These are phyloP conservation scores for Hystrix brachyura DNA, from an alignment of 2,113 vertebrate genomes.

Conservation along the genomic window DNA sequence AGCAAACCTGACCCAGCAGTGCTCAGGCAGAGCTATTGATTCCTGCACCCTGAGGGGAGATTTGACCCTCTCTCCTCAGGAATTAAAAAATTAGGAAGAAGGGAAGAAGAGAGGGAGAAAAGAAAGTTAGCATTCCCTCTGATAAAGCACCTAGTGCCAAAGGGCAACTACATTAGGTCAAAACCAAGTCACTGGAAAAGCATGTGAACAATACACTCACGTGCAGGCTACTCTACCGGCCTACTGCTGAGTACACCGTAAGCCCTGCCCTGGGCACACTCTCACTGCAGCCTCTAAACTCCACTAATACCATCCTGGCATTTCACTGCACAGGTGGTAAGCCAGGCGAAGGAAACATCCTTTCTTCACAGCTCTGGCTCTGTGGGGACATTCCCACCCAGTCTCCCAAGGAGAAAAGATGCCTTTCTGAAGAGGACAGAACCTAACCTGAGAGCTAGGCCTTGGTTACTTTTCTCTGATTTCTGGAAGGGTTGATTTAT, in stretches of 20 bases:
- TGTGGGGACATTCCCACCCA: background rate
- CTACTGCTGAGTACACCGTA: background rate
- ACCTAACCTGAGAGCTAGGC: background rate
- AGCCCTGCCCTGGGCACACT: background rate
- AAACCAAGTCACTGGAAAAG: background rate
- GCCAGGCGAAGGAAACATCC: background rate
- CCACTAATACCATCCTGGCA: background rate
- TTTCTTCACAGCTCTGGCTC: background rate
- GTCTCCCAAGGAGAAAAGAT: background rate
- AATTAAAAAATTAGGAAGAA: background rate
- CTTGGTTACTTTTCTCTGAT: background rate
- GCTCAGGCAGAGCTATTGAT: background rate
- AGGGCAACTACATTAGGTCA: background rate
- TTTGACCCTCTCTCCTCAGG: background rate
- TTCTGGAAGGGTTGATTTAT: background rate
- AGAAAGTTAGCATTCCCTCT: background rate
- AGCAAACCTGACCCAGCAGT: background rate
- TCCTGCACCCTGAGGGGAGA: background rate
- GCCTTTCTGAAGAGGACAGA: background rate
- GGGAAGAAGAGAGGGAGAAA: background rate
- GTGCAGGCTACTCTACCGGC: too few relatives aligned
- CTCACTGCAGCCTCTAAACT: background rate
- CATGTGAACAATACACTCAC: too few relatives aligned
- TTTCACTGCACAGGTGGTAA: background rate
- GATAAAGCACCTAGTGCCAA: background rate